A percentile compares a stretch with the other conserved stretches of the same genome.
phyloP scores from a whole-genome alignment of 2,888 invertebrate genomes.

The Perdita meconis region DNA sequence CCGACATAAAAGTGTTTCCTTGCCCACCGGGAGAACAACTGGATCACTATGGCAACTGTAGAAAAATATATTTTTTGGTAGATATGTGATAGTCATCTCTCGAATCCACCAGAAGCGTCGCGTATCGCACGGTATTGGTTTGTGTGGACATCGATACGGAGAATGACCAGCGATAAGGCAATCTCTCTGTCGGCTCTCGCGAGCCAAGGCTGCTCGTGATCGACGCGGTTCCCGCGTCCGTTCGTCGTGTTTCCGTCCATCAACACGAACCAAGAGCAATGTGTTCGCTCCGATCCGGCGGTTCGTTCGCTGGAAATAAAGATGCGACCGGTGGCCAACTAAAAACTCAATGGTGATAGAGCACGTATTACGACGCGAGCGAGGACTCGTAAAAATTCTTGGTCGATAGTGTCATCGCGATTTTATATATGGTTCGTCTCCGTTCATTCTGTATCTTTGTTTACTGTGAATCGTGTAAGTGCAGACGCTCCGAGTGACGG shows the following conservation, averaged over 20 bases:
- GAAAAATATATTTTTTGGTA: too few species aligned
- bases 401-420: background rate
- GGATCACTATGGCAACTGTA: too few species aligned
- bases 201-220: constrained; percentile 36
- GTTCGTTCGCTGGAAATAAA: background rate
- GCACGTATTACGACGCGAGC: constrained; percentile 7
- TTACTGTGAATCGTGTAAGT: background rate
- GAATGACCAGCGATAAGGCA: constrained; percentile 46
- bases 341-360: constrained; percentile 13
- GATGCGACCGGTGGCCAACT: background rate
- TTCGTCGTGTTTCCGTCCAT: constrained; percentile 8
- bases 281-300: background rate
- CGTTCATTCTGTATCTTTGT: background rate
- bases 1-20: too few species aligned
- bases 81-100: constrained; percentile 1
- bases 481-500: background rate
- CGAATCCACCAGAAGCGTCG: background rate
- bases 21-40: too few species aligned
- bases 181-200: constrained; percentile 18
- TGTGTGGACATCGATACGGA: constrained; percentile 21
- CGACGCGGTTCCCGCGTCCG: constrained; percentile 24
- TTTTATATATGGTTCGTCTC: background rate
- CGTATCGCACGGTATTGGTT: constrained; percentile 23
- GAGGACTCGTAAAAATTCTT: constrained; percentile 8
- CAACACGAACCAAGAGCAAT: background rate